phyloP scores from a whole-genome alignment of 2,797 vertebrate genomes.

The Schizopygopsis malacanthus region DNA sequence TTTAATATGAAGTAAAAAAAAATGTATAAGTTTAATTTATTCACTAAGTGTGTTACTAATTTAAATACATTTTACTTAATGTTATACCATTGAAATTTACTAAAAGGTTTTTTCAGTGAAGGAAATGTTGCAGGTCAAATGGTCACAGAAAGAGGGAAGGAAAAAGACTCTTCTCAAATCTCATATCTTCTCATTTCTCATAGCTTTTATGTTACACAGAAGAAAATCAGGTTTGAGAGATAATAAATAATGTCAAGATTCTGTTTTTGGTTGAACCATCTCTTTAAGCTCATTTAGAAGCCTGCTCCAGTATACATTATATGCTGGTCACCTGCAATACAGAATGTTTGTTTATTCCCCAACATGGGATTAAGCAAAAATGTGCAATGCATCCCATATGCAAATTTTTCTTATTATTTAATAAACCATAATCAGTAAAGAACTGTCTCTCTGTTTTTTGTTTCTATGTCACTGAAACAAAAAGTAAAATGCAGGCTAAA shows the following conservation, averaged over 20 bases:
- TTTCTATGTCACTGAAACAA: conserved; percentile 40
- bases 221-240: neutral
- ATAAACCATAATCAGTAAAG: conserved; percentile 15
- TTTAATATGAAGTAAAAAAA: neutral
- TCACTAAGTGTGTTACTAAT: neutral
- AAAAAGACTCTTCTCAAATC: neutral
- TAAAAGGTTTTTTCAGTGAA: neutral
- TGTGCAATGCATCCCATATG: conserved; percentile 1
- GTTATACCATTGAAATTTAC: neutral
- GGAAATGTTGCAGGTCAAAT: neutral
- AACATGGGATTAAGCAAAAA: neutral
- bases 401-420: neutral
- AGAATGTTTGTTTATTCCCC: neutral
- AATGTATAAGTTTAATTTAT: neutral
- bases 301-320: neutral
- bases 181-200: neutral
- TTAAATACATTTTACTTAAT: neutral
- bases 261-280: neutral
- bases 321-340: neutral
- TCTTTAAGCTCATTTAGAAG: neutral
- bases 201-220: too few species aligned
- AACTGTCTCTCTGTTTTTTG: neutral
- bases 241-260: neutral
- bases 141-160: neutral
- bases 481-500: neutral